Evolutionary conservation across 1,140 invertebrate genomes (phyloP).

Genomic region (Camponotus vicinus): DNA sequence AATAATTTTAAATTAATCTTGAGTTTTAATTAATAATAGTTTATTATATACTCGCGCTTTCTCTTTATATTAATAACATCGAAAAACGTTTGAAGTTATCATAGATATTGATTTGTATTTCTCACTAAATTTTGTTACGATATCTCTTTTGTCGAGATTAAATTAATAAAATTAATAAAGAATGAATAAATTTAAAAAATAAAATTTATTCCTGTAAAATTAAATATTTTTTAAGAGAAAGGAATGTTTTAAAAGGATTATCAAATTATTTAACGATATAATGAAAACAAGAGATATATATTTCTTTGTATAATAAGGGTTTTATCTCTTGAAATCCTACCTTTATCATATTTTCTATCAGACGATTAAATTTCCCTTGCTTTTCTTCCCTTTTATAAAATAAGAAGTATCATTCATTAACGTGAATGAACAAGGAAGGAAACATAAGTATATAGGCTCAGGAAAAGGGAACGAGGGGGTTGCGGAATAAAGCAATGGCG

Average conservation of each 20-base stretch:
- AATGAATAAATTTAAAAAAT: background rate
- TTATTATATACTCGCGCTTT: background rate
- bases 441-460: conserved; percentile 15
- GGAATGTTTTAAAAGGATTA: background rate
- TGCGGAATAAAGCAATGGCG: conserved; percentile 58
- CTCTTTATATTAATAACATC: background rate
- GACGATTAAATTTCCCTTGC: background rate
- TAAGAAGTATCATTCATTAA: background rate
- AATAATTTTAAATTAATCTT: conserved; percentile 15
- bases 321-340: background rate
- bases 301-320: background rate
- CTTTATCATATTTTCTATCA: background rate
- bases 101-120: background rate
- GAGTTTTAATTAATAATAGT: background rate
- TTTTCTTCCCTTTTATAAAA: background rate
- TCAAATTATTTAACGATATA: background rate
- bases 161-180: background rate
- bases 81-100: background rate
- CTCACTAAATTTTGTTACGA: background rate
- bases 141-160: background rate
- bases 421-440: background rate
- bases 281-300: background rate
- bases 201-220: conserved; percentile 8
- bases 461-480: conserved; percentile 57
- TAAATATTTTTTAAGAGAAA: background rate